phyloP scores from a whole-genome alignment of 1,140 invertebrate genomes.

The Pinna nobilis region DNA sequence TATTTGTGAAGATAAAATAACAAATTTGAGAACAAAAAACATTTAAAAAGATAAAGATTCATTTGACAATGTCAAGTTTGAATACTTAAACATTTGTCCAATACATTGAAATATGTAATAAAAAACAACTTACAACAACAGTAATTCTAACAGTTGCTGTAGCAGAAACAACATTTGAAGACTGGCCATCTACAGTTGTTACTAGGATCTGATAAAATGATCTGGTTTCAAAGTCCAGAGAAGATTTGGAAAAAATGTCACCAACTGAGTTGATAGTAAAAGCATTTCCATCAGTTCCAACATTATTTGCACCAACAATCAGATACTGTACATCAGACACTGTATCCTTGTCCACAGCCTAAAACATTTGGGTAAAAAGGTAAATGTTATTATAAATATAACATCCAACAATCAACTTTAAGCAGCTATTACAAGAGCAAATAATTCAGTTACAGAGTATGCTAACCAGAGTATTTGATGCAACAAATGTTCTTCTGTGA shows the following conservation, averaged over 20 bases:
- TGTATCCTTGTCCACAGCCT: constrained; percentile 58
- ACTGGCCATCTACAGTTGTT: constrained; percentile 53
- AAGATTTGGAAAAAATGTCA: constrained; percentile 30
- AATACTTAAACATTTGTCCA: too few relatives aligned
- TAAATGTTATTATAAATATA: too few relatives aligned
- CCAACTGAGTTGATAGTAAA: constrained; percentile 47
- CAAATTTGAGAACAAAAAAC: too few relatives aligned
- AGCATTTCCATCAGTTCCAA: constrained; percentile 11
- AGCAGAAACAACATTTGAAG: constrained; percentile 5
- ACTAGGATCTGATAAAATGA: constrained; percentile 49
- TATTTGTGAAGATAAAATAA: too few relatives aligned
- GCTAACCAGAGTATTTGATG: too few relatives aligned
- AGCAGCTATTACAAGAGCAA: too few relatives aligned
- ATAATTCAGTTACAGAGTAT: too few relatives aligned
- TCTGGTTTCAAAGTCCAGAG: constrained; percentile 54
- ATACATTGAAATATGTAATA: too few relatives aligned
- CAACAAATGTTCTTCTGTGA: too few relatives aligned
- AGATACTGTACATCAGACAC: constrained; percentile 34
- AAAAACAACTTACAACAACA: constrained; percentile 49
- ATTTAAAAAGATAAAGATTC: too few relatives aligned
- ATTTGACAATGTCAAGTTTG: too few relatives aligned
- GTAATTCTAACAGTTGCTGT: constrained; percentile 42
- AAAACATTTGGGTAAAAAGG: constrained; percentile 16
- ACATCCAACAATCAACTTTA: too few relatives aligned
- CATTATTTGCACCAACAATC: constrained; percentile 21